Percentiles rank a stretch among this genome's conserved stretches.
These are phyloP conservation scores for Oreochromis niloticus DNA, from an alignment of 2,113 vertebrate genomes.

Conservation along the genomic window DNA sequence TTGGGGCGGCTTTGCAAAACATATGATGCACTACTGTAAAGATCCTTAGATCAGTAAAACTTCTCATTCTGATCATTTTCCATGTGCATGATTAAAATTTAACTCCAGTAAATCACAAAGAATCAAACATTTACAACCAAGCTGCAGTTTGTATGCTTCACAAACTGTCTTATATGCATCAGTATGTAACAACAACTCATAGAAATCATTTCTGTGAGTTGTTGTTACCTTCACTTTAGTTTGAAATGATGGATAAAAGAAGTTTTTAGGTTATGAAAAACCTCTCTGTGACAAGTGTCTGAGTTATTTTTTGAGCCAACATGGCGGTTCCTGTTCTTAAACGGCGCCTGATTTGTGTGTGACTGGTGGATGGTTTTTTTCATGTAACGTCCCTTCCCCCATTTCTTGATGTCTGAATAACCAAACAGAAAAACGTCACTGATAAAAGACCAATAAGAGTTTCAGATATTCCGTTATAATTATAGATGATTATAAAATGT, in stretches of 20 bases:
- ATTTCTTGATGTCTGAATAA: background rate
- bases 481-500: background rate
- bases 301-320: background rate
- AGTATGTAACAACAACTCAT: rapidly evolving
- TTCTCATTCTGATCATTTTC: background rate
- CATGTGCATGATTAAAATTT: background rate
- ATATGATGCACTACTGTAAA: background rate
- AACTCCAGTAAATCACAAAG: background rate
- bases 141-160: background rate
- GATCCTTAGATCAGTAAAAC: background rate
- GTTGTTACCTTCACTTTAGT: background rate
- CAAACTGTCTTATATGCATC: background rate
- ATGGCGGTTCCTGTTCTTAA: background rate
- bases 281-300: background rate
- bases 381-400: background rate
- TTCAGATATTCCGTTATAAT: rapidly evolving
- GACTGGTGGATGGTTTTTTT: background rate
- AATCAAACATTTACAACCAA: background rate
- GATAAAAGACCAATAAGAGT: background rate
- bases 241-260: background rate
- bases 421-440: background rate
- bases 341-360: rapidly evolving
- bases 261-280: background rate
- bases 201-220: background rate
- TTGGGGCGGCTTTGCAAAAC: rapidly evolving